Evolutionary conservation across 2,113 vertebrate genomes (phyloP).

Genomic region (Podilymbus podiceps): DNA sequence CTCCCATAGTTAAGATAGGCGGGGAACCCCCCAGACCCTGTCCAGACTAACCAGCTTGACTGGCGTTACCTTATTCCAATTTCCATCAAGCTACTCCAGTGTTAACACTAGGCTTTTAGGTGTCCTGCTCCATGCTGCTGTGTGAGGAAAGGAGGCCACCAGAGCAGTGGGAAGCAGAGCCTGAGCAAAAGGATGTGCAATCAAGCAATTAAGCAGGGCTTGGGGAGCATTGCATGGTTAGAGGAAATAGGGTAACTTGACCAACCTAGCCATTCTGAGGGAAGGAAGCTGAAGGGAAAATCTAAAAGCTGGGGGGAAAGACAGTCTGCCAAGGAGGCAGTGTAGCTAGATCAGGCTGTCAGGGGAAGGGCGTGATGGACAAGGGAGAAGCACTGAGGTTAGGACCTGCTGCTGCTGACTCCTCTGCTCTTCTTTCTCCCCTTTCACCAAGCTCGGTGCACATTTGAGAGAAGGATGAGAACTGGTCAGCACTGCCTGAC

Average conservation of each 20-base stretch:
- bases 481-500: background rate
- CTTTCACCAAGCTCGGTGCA: background rate
- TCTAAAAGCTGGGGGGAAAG: background rate
- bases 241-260: background rate
- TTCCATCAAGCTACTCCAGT: background rate
- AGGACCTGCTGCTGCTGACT: background rate
- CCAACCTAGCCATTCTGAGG: background rate
- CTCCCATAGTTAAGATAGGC: background rate
- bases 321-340: background rate
- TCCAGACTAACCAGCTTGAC: background rate
- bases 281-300: background rate
- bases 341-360: background rate
- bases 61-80: background rate
- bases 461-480: background rate
- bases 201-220: background rate
- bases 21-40: background rate
- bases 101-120: background rate
- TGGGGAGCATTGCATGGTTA: background rate
- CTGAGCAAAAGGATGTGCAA: background rate
- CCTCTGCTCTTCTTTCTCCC: background rate
- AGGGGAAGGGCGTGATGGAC: rapidly evolving
- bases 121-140: background rate
- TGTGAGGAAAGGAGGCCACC: background rate
- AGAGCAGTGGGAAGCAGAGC: background rate
- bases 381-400: background rate